Percentiles rank a stretch among this genome's conserved stretches.
These are phyloP conservation scores for Enteromius thamalakanensis DNA, from an alignment of 2,797 vertebrate genomes.

Conservation along the genomic window DNA sequence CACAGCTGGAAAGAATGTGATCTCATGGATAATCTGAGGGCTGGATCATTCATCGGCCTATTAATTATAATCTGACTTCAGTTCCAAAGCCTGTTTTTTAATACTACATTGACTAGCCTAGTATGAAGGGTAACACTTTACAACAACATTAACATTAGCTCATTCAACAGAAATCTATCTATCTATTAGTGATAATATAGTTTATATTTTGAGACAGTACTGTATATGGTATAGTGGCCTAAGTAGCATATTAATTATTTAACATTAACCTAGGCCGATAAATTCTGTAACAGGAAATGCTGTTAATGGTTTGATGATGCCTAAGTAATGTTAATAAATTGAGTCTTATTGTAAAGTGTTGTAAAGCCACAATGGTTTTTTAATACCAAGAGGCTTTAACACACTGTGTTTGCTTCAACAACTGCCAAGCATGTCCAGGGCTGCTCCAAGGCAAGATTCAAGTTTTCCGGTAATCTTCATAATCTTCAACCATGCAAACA, in stretches of 20 bases:
- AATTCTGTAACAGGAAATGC: neutral
- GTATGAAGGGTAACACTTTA: neutral
- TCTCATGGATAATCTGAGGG: slow-evolving; percentile 33
- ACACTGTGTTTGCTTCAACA: neutral
- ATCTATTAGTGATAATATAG: too few relatives aligned
- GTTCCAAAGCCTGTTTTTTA: neutral
- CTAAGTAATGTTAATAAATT: neutral
- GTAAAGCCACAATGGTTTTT: neutral
- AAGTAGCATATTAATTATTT: neutral
- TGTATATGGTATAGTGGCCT: neutral
- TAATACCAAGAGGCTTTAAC: neutral
- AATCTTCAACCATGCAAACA: slow-evolving; percentile 19
- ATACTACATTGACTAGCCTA: neutral
- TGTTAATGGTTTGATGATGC: neutral
- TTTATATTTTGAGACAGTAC: neutral
- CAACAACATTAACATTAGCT: neutral
- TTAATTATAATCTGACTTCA: neutral
- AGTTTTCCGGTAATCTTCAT: slow-evolving; percentile 26
- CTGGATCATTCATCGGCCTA: slow-evolving; percentile 1
- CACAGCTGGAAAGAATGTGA: slow-evolving; percentile 30
- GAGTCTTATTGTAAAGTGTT: neutral
- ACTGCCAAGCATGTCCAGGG: neutral
- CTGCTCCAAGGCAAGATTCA: neutral
- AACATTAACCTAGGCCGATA: neutral
- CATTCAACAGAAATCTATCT: neutral